Conservation (phyloP, 2,888 invertebrate genomes). For the Drosophila siamana region DNA sequence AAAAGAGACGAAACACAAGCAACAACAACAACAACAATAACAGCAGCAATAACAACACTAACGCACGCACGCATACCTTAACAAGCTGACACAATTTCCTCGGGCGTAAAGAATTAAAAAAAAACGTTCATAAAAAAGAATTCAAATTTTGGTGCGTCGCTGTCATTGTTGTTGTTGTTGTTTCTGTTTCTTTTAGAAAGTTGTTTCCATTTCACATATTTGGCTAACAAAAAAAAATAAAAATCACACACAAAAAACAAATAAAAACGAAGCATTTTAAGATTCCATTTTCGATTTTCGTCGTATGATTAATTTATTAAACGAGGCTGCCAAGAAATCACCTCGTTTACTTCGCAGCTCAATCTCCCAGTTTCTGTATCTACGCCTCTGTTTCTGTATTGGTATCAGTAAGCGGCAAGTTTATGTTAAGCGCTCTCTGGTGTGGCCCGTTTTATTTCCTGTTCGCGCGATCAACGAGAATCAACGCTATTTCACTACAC, state of each 20-base stretch:
- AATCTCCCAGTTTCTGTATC: conserved; percentile 10
- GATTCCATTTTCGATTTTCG: conserved; percentile 76
- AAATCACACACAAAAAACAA: conserved; percentile 36
- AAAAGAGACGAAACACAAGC: conserved; percentile 10
- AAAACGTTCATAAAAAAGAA: conserved; percentile 53
- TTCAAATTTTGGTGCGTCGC: conserved; percentile 66
- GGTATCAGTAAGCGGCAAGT: neutral
- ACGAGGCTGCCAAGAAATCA: conserved; percentile 63
- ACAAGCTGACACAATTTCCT: conserved; percentile 81
- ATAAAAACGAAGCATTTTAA: conserved; percentile 50
- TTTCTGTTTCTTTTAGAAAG: conserved; percentile 73
- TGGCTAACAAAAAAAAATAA: conserved; percentile 68
- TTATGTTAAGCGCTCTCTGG: conserved; percentile 22
- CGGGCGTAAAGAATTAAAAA: conserved; percentile 75
- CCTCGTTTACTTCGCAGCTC: conserved; percentile 43
- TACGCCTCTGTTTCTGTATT: conserved; percentile 5
- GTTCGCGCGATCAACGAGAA: conserved; percentile 37
- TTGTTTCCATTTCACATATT: conserved; percentile 78
- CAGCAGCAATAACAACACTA: conserved; percentile 13
- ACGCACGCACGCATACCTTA: conserved; percentile 49
- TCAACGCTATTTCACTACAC: conserved; percentile 47
- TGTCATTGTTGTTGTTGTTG: conserved; percentile 41
- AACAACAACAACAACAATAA: conserved; percentile 21
- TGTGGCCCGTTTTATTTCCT: conserved; percentile 54
- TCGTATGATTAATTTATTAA: conserved; percentile 68